phyloP scores from a whole-genome alignment of 2,113 vertebrate species.

The Notarius quadriscutis region DNA sequence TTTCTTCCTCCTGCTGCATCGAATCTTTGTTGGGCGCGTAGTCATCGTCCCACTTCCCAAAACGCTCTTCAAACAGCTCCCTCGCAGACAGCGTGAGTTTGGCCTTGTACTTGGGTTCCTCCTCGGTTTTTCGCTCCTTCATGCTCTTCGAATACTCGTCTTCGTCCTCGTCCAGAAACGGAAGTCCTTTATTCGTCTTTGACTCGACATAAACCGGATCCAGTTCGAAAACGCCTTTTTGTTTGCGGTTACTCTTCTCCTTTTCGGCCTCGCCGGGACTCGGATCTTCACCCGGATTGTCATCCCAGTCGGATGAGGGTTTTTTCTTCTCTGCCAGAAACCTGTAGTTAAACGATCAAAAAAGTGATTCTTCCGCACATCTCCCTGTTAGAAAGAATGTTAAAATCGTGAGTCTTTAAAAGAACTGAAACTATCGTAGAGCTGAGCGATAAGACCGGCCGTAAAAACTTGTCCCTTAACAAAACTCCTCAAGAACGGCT shows the following conservation, averaged over 20 bases:
- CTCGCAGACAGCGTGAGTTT: conserved; percentile 75
- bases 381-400: not conserved
- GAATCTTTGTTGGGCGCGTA: conserved; percentile 84
- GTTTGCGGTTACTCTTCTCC: conserved; percentile 83
- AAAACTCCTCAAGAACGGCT: not conserved
- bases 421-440: conserved; percentile 12
- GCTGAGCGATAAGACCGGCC: conserved; percentile 14
- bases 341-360: conserved; percentile 63
- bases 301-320: conserved; percentile 74
- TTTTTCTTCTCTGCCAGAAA: conserved; percentile 87
- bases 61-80: conserved; percentile 77
- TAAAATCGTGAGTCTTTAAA: not conserved
- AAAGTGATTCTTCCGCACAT: not conserved
- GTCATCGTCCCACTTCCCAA: conserved; percentile 90
- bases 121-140: conserved; percentile 81
- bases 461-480: too few species aligned
- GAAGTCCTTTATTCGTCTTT: conserved; percentile 82
- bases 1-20: conserved; percentile 76
- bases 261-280: conserved; percentile 60
- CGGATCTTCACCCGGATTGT: conserved; percentile 75
- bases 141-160: conserved; percentile 82
- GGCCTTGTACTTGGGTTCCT: conserved; percentile 79
- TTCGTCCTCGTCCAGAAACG: conserved; percentile 79
- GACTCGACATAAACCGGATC: conserved; percentile 61
- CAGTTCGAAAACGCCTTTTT: conserved; percentile 72